Percentiles rank a stretch among this genome's conserved stretches.
These are phyloP conservation scores for Spinibarbus caldwelli DNA, from an alignment of 2,797 vertebrate genomes.

Conservation along the genomic window DNA sequence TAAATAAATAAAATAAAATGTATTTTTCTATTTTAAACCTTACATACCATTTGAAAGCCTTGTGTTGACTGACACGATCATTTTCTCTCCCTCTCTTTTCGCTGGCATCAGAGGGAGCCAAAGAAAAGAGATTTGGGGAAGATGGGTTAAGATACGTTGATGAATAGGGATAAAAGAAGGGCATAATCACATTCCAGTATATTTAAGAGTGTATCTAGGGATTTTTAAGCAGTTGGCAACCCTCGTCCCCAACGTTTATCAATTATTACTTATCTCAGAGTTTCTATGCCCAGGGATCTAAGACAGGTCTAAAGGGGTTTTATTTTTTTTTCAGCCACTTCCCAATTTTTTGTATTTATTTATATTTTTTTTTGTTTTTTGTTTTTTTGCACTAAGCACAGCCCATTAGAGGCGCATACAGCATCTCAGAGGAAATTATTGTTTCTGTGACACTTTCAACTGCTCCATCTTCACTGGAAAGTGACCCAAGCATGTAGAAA, in stretches of 20 bases:
- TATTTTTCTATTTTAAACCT: neutral
- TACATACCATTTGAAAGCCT: neutral
- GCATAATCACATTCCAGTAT: constrained; percentile 55
- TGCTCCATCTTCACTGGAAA: constrained; percentile 50
- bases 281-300: constrained; percentile 54
- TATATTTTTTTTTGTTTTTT: too few species aligned
- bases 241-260: constrained; percentile 60
- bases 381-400: constrained; percentile 40
- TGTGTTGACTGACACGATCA: neutral
- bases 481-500: constrained; percentile 30
- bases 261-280: constrained; percentile 65
- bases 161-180: constrained; percentile 58
- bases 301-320: constrained; percentile 54
- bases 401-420: constrained; percentile 42
- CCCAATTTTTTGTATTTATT: neutral
- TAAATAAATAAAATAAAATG: neutral
- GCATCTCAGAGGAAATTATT: constrained; percentile 42
- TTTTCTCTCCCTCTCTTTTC: neutral
- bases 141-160: constrained; percentile 43
- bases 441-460: constrained; percentile 57
- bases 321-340: constrained; percentile 42
- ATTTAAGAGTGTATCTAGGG: constrained; percentile 57
- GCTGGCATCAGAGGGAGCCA: neutral
- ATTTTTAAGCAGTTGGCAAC: constrained; percentile 51
- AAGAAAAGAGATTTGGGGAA: constrained; percentile 37